phyloP scores from a whole-genome alignment of 2,113 vertebrate species.

The Leptosomus discolor region DNA sequence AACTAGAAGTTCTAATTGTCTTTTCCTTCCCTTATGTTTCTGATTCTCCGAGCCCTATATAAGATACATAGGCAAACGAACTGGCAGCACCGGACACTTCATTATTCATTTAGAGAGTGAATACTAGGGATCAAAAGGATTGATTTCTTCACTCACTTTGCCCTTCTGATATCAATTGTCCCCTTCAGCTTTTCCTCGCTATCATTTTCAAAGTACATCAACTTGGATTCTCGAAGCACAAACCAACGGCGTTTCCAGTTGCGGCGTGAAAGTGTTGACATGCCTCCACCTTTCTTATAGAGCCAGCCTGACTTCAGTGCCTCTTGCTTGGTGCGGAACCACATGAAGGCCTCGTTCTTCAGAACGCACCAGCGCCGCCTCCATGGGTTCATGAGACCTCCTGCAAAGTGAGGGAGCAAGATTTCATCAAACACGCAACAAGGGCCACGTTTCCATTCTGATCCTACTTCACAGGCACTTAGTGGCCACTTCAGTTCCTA shows the following conservation, averaged over 20 bases:
- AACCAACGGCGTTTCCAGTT: slow-evolving; percentile 98
- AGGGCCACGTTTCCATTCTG: fast-evolving
- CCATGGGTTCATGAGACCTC: slow-evolving; percentile 90
- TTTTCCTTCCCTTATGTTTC: not conserved
- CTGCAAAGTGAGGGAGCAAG: slow-evolving; percentile 33
- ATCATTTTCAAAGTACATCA: slow-evolving; percentile 93
- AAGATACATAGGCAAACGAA: not conserved
- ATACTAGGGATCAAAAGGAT: not conserved
- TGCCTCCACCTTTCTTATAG: slow-evolving; percentile 91
- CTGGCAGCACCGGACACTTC: not conserved
- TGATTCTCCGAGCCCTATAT: not conserved
- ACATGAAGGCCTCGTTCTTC: slow-evolving; percentile 92
- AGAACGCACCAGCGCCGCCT: slow-evolving; percentile 89
- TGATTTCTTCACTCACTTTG: slow-evolving; percentile 76
- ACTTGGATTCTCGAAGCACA: slow-evolving; percentile 86
- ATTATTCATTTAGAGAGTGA: not conserved
- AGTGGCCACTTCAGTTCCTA: not conserved
- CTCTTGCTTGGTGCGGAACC: slow-evolving; percentile 90
- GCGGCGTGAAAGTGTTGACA: slow-evolving; percentile 87
- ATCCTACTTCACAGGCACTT: not conserved
- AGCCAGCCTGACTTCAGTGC: slow-evolving; percentile 89
- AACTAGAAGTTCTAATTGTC: not conserved
- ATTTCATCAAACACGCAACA: not conserved
- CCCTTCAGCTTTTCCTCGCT: slow-evolving; percentile 92
- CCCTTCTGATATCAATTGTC: slow-evolving; percentile 86